Percentiles rank a stretch among this genome's conserved stretches.
phyloP scores from a whole-genome alignment of 2,888 invertebrate species.

The Nymphalis urticae region DNA sequence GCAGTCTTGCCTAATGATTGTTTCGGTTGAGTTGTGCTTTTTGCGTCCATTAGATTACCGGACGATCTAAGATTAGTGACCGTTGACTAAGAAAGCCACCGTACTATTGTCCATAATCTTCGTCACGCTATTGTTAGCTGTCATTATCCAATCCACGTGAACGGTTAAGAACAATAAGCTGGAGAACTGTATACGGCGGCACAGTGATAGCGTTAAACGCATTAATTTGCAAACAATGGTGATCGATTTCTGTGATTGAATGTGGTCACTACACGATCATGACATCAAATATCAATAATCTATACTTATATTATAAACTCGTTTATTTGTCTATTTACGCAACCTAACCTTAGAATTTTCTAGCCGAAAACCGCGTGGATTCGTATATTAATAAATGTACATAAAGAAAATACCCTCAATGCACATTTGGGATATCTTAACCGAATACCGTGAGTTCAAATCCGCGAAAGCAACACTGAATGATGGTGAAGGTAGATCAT shows the following conservation, averaged over 20 bases:
- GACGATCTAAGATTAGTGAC: constrained; percentile 1
- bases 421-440: too few species aligned
- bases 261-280: background rate
- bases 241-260: constrained; percentile 20
- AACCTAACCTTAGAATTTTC: too few species aligned
- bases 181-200: constrained; percentile 13
- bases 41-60: too few species aligned
- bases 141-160: constrained; percentile 28
- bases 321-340: too few species aligned
- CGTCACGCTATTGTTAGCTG: constrained; percentile 29
- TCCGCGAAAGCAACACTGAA: too few species aligned
- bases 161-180: constrained; percentile 34
- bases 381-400: too few species aligned
- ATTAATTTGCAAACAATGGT: constrained; percentile 28
- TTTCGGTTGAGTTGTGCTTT: background rate
- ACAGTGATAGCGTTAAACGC: constrained; percentile 11
- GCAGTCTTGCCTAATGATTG: background rate
- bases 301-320: background rate
- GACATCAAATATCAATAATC: constrained; percentile 2
- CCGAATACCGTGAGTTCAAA: too few species aligned
- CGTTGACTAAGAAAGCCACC: constrained; percentile 26
- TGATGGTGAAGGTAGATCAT: too few species aligned
- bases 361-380: too few species aligned
- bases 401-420: too few species aligned
- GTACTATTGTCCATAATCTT: constrained; percentile 15